Evolutionary conservation across 2,888 invertebrate genomes (phyloP).

Genomic region (Hoplodrina ambigua): DNA sequence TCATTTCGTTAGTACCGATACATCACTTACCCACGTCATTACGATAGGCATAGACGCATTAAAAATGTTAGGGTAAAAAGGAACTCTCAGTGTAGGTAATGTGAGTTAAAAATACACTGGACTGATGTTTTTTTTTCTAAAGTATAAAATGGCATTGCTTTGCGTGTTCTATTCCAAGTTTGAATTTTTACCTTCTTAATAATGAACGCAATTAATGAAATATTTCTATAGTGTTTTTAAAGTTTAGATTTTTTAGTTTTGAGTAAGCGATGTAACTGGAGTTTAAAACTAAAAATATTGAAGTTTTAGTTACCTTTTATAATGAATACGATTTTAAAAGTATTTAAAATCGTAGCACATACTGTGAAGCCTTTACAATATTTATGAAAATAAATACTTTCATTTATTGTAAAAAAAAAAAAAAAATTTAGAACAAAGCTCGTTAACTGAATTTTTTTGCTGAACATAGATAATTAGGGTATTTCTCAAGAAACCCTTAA

Average conservation of each 20-base stretch:
- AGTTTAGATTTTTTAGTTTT: too few relatives aligned
- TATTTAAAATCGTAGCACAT: too few relatives aligned
- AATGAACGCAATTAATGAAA: background rate
- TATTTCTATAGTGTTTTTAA: too few relatives aligned
- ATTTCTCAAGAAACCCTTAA: background rate
- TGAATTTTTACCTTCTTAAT: background rate
- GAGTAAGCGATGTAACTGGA: too few relatives aligned
- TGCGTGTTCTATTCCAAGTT: background rate
- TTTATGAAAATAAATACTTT: too few relatives aligned
- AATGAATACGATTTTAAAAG: too few relatives aligned
- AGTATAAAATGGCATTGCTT: background rate
- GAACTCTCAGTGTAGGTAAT: background rate
- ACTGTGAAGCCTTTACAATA: too few relatives aligned
- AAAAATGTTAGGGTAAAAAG: slow-evolving; percentile 30
- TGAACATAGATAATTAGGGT: background rate
- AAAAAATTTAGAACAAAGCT: too few relatives aligned
- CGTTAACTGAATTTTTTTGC: too few relatives aligned
- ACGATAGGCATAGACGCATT: slow-evolving; percentile 38
- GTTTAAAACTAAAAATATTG: too few relatives aligned
- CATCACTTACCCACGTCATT: slow-evolving; percentile 49
- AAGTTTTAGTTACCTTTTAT: too few relatives aligned
- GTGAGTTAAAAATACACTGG: background rate
- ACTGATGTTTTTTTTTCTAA: background rate
- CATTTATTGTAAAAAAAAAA: too few relatives aligned
- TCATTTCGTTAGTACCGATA: slow-evolving; percentile 67